Base-by-base conservation (phyloP, 2,113 vertebrate species). In the Eudyptes chrysolophus region DNA sequence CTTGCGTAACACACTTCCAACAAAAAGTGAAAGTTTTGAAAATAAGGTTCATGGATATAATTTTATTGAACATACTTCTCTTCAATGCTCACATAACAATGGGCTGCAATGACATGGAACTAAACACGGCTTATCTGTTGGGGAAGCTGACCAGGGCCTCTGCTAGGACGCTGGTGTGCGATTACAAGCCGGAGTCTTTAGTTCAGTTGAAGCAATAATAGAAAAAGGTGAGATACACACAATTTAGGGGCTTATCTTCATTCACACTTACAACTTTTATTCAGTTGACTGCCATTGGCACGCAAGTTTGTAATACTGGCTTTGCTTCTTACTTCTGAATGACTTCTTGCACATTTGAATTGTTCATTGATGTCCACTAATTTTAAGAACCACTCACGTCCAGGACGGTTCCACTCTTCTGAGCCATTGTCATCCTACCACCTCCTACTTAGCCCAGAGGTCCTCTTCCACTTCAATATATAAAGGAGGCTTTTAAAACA, bases 81-180 rank as follows among this genome's bases (percentile, higher is more conserved):
- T 61, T 42, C 21, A 40, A 3, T 24, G 29, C 17, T 87, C 24
- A 77, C 6, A 38, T 26, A 90, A 69, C 0, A 13, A 34, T 22
- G 27, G 57, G 7, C 27, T 76, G 18, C 66, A 54, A 75, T 11
- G 49, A 20, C 54, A 55, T 3, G 17, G 51, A 76, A 57, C 20
- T 64, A 17, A 81, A 62, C 2, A n/a, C 0, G 0, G 10, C 8
- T 58, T 4, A 20, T 36, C 42, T 51, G 4, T 0, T 54, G 15
- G 13, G 36, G 10, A 86, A 76, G 58, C 26, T 57, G 83, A 52
- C 16, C 44, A n/a, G 10, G 26, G 20, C 18, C 40, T 80, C 40
- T 58, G 30, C 52, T 13, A 14, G 21, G 34, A 26, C 6, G 1
- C 29, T 26, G 49, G 2, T 42, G 16, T 25, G 51, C 0, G 2